Percentiles rank a stretch among this genome's conserved stretches.
Evolutionary conservation across 2,888 invertebrate genomes (phyloP).

Genomic region (Rhingia campestris): DNA sequence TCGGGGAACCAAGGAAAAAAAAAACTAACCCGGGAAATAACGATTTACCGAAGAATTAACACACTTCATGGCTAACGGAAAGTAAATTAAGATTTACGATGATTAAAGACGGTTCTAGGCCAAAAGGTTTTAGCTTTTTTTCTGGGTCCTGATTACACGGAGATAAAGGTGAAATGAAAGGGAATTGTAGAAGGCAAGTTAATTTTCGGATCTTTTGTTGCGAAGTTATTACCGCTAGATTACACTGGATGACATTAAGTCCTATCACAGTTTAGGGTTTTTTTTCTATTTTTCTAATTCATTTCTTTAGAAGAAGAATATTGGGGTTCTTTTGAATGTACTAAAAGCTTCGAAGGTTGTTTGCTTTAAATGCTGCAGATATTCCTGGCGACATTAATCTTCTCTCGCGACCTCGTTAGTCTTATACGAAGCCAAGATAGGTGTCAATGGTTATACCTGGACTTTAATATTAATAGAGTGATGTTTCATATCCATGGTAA

Average conservation of each 20-base stretch:
- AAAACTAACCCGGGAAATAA: conserved; percentile 33
- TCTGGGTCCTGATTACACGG: conserved; percentile 35
- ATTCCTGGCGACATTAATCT: too few relatives aligned
- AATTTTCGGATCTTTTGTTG: conserved; percentile 51
- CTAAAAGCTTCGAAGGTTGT: too few relatives aligned
- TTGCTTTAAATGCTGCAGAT: too few relatives aligned
- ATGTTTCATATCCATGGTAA: too few relatives aligned
- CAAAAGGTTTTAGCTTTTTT: conserved; percentile 35
- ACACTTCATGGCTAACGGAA: conserved; percentile 63
- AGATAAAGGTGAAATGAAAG: conserved; percentile 32
- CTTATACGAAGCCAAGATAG: too few relatives aligned
- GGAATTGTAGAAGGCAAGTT: conserved; percentile 33
- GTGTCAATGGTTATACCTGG: too few relatives aligned
- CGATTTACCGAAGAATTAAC: conserved; percentile 66
- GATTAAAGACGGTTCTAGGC: conserved; percentile 51
- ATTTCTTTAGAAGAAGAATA: background rate
- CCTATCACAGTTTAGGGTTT: conserved; percentile 28
- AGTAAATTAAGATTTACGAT: conserved; percentile 67
- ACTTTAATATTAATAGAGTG: too few relatives aligned
- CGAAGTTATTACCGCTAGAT: conserved; percentile 64
- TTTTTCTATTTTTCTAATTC: background rate
- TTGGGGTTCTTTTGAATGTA: too few relatives aligned
- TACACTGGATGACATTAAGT: conserved; percentile 63
- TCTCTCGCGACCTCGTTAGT: too few relatives aligned
- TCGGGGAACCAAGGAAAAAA: conserved; percentile 29